phyloP scores from a whole-genome alignment of 2,797 vertebrate genomes.

The Coregonus suidteri region DNA sequence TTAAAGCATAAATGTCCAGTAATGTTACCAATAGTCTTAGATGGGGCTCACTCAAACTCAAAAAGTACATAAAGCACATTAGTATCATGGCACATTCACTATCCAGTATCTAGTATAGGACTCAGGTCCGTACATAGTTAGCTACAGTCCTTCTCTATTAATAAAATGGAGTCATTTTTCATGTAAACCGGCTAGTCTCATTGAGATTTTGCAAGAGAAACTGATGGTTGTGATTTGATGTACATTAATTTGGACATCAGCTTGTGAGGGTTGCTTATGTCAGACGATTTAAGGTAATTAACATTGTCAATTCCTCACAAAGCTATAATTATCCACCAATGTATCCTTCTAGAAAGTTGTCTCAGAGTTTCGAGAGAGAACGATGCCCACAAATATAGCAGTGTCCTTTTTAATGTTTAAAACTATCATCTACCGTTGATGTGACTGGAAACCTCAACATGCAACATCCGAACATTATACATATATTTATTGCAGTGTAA shows the following conservation, averaged over 20 bases:
- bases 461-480: neutral
- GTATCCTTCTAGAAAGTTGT: neutral
- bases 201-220: neutral
- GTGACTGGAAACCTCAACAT: neutral
- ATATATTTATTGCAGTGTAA: neutral
- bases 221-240: neutral
- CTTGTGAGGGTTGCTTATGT: neutral
- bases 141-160: too few relatives aligned
- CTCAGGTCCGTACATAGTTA: neutral
- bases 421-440: neutral
- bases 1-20: neutral
- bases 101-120: neutral
- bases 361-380: too few relatives aligned
- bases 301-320: neutral
- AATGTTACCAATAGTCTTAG: neutral
- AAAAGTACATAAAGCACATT: neutral
- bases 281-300: too few relatives aligned
- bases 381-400: neutral
- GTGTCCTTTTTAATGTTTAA: neutral
- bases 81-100: neutral
- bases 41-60: too few relatives aligned
- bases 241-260: neutral
- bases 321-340: neutral
- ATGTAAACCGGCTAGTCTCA: neutral
- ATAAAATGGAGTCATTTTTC: too few relatives aligned